These are phyloP conservation scores for Homalodisca vitripennis DNA, from an alignment of 1,140 invertebrate genomes.

Conservation along the genomic window DNA sequence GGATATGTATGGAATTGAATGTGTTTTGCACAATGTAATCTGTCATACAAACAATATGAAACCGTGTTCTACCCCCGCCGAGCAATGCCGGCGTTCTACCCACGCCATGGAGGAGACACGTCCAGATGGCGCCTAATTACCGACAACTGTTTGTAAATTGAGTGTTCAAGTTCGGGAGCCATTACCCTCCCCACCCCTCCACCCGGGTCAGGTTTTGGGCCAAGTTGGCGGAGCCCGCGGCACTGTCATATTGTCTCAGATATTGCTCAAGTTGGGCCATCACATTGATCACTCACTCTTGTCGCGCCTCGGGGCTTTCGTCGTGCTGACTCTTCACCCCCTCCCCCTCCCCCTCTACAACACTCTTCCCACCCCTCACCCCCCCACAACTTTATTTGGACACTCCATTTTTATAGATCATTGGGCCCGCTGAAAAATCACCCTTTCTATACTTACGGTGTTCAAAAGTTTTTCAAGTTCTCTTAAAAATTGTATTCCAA, in stretches of 20 bases:
- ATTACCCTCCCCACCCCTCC: neutral
- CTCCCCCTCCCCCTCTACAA: neutral
- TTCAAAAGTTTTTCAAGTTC: no score
- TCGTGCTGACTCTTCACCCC: neutral
- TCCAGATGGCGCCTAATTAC: conserved; percentile 5
- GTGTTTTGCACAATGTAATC: no score
- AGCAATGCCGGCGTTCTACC: no score
- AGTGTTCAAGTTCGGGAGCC: no score
- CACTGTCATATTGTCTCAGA: neutral
- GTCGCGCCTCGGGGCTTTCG: neutral
- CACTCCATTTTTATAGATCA: conserved; percentile 17
- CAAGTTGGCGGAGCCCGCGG: neutral
- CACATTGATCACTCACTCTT: conserved; percentile 5
- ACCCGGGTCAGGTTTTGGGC: neutral
- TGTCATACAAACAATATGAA: no score
- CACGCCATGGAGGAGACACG: no score
- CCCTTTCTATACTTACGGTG: no score
- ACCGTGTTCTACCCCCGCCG: no score
- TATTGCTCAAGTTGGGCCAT: conserved; percentile 7
- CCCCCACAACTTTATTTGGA: neutral
- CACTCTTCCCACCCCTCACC: neutral
- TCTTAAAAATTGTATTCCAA: no score
- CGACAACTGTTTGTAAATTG: neutral
- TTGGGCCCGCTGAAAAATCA: neutral
- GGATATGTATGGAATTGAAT: no score